Evolutionary conservation across 2,113 vertebrate genomes (phyloP).

Genomic region (Pleuronectes platessa): DNA sequence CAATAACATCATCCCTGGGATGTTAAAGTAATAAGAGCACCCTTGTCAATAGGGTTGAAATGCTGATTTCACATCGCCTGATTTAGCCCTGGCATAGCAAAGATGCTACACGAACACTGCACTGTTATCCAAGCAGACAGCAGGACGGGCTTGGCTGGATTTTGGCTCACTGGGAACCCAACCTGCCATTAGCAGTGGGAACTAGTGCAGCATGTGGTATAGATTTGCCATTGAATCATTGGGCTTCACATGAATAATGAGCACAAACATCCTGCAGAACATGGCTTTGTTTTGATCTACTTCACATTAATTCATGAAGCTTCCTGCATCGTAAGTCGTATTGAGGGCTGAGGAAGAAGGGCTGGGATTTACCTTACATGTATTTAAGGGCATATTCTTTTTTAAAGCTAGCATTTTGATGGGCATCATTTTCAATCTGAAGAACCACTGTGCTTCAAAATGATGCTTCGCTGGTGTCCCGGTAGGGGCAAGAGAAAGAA

Average conservation of each 20-base stretch:
- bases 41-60: constrained; percentile 57
- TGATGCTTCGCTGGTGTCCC: constrained; percentile 51
- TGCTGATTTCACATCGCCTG: constrained; percentile 64
- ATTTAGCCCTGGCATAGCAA: constrained; percentile 65
- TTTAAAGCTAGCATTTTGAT: constrained; percentile 18
- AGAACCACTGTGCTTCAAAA: constrained; percentile 62
- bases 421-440: constrained; percentile 50
- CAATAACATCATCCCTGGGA: constrained; percentile 43
- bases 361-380: not conserved
- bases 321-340: constrained; percentile 19
- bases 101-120: constrained; percentile 67
- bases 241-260: constrained; percentile 53
- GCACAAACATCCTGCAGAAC: constrained; percentile 50
- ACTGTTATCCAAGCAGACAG: constrained; percentile 70
- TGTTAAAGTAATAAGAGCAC: constrained; percentile 53
- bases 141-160: constrained; percentile 58
- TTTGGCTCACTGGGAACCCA: constrained; percentile 61
- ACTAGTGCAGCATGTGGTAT: constrained; percentile 57
- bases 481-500: constrained; percentile 49
- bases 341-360: constrained; percentile 20
- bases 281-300: constrained; percentile 53
- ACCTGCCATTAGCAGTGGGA: constrained; percentile 65
- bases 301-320: constrained; percentile 25
- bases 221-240: constrained; percentile 54
- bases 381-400: constrained; percentile 15